Base-by-base conservation (phyloP, 1,140 invertebrate species). In the Alviniconcha marisindica region DNA sequence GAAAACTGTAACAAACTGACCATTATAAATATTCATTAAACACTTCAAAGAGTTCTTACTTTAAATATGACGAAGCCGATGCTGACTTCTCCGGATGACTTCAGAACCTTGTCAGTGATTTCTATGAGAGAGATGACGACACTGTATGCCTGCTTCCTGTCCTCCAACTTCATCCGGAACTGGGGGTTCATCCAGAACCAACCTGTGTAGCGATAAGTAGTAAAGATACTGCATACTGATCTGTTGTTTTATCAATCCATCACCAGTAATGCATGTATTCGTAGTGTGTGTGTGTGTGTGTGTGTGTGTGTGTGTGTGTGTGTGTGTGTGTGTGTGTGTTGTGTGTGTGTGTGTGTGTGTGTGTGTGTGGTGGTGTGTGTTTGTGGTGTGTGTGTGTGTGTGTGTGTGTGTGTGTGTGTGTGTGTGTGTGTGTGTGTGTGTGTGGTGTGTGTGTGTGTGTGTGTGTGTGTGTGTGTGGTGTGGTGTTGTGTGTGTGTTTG, bases 151-250 rank as follows among this genome's bases (percentile, higher is more conserved):
- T 51, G n/a, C 3, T 28, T 76, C 40, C 28, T 56, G 48, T 81
- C 73, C 18, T 80, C 78, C 40, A 83, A 48, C 12, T 66, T 82
- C 38, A 85, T 14, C 18, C 77, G 69, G 60, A 66, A 82, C 66
- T 85, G 84, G 36, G 84, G 84, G 44, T 85, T 85, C 24, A 33
- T 82, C 84, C 84, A 85, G 66, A 81, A 85, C 66, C 36, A 33
- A n/a, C 66, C 84, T 85, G 76, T 21, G 60, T 12, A 48, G 44
- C 44, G n/a, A n/a, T n/a, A n/a, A n/a, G n/a, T n/a, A n/a, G n/a
- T n/a, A n/a, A n/a, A n/a, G n/a, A n/a, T n/a, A n/a, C n/a, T n/a
- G n/a, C n/a, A n/a, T n/a, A n/a, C n/a, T n/a, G n/a, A n/a, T n/a
- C n/a, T n/a, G n/a, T n/a, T n/a, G n/a, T n/a, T n/a, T n/a, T n/a